Evolutionary conservation across 2,797 vertebrate genomes (phyloP), one percentile per base, ranked within the genome.

Genomic region (Hozukius guyotensis): DNA sequence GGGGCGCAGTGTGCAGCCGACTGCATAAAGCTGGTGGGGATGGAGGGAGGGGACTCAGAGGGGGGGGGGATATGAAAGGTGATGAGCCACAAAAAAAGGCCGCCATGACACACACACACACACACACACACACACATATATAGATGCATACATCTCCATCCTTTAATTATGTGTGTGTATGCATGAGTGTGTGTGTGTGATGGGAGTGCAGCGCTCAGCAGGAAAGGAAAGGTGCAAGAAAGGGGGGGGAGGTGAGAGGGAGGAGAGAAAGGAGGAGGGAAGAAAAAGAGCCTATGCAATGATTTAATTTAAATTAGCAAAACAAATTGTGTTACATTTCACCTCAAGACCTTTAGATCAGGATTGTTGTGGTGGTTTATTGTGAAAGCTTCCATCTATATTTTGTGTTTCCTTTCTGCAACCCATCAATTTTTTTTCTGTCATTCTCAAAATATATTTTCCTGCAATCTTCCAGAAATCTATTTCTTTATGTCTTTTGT

Each of bases 1-100:
- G 0, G 74, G 84, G 72, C 77, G 31, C 5, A 13, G 57, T 70
- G 75, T 2, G 46, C 53, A 46, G 71, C 75, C 64, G 74, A 89
- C 83, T 81, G 93, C 16, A 25, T 84, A 86, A 79, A 42, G 79
- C 87, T 87, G 66, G 78, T 83, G 90, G 83, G 86, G 76, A 71
- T 77, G 78, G 64, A 79, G 69, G 87, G 80, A 78, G 87, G 84
- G 79, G 75, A 70, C 57, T 72, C 60, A 4, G 42, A 38, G 46
- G 14, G 14, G 46, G 66, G 18, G 29, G 69, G 59, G 65, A 57
- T 82, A 89, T 83, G 68, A 86, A 92, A 92, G 88, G 87, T 90
- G 83, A 91, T 89, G 87, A 88, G 86, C 60, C 55, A 60, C 60
- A 57, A 71, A 72, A 69, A 63, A 70, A 73, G 34, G 69, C 70